phyloP scores from a whole-genome alignment of 1,140 invertebrate species.

The Cryptotermes secundus region DNA sequence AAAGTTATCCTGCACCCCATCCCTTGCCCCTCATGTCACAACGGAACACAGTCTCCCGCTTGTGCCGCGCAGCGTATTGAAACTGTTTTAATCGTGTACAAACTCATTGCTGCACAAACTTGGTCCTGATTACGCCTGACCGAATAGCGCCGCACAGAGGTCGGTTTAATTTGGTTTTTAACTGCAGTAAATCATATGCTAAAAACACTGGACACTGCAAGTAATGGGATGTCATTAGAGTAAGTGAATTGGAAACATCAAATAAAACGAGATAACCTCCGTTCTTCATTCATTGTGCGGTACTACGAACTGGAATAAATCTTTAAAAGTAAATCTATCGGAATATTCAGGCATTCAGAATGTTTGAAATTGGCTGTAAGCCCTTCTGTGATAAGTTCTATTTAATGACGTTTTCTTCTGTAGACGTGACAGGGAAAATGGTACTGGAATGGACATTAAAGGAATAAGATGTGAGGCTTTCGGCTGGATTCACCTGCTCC shows the following conservation, averaged over 20 bases:
- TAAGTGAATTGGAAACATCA: neutral
- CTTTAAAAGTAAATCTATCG: too few relatives aligned
- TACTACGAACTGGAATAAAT: too few relatives aligned
- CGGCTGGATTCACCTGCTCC: too few relatives aligned
- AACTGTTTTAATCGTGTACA: neutral
- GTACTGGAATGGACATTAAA: too few relatives aligned
- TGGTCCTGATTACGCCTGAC: neutral
- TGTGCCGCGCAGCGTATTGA: neutral
- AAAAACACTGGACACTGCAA: neutral
- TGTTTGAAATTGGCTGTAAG: too few relatives aligned
- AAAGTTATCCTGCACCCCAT: neutral
- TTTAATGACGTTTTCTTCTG: too few relatives aligned
- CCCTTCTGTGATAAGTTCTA: too few relatives aligned
- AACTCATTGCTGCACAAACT: neutral
- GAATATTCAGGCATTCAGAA: too few relatives aligned
- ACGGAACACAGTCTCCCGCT: neutral
- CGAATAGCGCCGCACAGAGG: neutral
- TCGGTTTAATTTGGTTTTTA: conserved; percentile 7
- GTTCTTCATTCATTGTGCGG: neutral
- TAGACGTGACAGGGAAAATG: too few relatives aligned
- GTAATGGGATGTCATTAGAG: neutral
- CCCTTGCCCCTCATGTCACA: neutral
- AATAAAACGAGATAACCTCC: neutral
- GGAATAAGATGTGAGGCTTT: too few relatives aligned
- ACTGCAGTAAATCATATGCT: neutral